Base-by-base conservation (phyloP, 2,888 invertebrate genomes). In the Lycocerus yunnanus region DNA sequence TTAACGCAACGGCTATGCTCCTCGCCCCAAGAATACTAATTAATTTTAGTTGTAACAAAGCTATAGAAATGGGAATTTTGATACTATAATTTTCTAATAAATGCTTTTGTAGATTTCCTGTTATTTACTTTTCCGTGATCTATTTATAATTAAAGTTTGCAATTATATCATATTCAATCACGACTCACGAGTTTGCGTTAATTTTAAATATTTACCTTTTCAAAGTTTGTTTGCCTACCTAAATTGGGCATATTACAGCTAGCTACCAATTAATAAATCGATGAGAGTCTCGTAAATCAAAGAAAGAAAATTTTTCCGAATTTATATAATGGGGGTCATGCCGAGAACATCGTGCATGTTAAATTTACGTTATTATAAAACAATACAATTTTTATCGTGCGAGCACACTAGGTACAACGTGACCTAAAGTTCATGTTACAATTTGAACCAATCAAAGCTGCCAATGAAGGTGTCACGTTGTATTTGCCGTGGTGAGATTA, bases 401-500 rank as follows among this genome's bases (percentile, higher is more conserved):
- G 75, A 74, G 73, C 83, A 83, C 84, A 82, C 80, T 81, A 74
- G 70, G 18, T 70, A 80, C 84, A 85, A 85, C 85, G 85, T 85
- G 85, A 85, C 83, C 78, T 58, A n/a, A 18, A 63, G 16, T 73
- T 76, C 83, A 83, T 81, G 81, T 84, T 82, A 83, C 75, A 21
- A 20, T 68, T 69, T 71, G 58, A 76, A 76, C 85, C 85, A 85
- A 84, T 84, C 75, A 9, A 63, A 16, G 75, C 70, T 70, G 65
- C 58, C 21, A n/a, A 66, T 67, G 66, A 65, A 72, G 74, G 24
- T 76, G 80, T 85, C 85, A 85, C 85, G 85, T 85, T 85, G 83
- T 81, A 68, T 58, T 43, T 15, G 77, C 18, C 77, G 68, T 78
- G 78, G 68, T 14, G 67, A 67, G 58, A 68, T 67, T 18, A 27